Conservation (phyloP, 1,140 invertebrate species). For the Listronotus bonariensis region DNA sequence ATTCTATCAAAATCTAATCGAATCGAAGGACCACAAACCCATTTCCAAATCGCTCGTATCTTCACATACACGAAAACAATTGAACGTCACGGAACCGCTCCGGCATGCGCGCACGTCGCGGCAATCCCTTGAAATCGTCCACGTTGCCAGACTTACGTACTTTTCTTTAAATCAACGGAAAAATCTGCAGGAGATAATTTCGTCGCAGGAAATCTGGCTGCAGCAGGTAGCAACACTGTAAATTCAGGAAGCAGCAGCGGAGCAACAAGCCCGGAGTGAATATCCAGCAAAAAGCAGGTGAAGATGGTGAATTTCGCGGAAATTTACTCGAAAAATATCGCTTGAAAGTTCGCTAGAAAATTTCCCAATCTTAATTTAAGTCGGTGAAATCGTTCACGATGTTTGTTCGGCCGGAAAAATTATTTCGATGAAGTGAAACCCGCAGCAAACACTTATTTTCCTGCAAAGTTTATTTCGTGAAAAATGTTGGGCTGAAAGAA, state of each 20-base stretch:
- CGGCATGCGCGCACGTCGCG: slow-evolving; percentile 28
- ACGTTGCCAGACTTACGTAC: neutral
- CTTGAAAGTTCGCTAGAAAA: slow-evolving; percentile 4
- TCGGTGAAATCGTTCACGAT: slow-evolving; percentile 3
- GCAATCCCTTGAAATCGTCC: slow-evolving; percentile 26
- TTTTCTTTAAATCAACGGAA: neutral
- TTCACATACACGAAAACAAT: slow-evolving; percentile 20
- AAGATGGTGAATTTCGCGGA: slow-evolving; percentile 32
- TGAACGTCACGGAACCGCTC: slow-evolving; percentile 28
- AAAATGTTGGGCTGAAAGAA: slow-evolving; percentile 23
- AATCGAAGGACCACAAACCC: slow-evolving; percentile 5
- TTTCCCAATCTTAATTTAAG: neutral
- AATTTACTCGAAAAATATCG: slow-evolving; percentile 27
- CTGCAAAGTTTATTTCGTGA: neutral
- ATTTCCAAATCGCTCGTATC: slow-evolving; percentile 13
- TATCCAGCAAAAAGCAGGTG: slow-evolving; percentile 29
- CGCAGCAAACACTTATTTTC: slow-evolving; percentile 8
- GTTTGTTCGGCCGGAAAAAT: neutral
- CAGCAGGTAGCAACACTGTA: slow-evolving; percentile 19
- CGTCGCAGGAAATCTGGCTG: neutral
- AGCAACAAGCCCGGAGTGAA: slow-evolving; percentile 33
- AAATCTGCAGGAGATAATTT: neutral
- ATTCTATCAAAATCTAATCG: slow-evolving; percentile 8
- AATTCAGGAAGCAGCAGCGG: slow-evolving; percentile 33
- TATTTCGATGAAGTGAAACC: slow-evolving; percentile 5